A percentile compares a stretch with the other conserved stretches of the same genome.
These are phyloP conservation scores for Hydrozoanthus tunicans DNA, from an alignment of 64 coral and sea anemone genomes.

Conservation along the genomic window DNA sequence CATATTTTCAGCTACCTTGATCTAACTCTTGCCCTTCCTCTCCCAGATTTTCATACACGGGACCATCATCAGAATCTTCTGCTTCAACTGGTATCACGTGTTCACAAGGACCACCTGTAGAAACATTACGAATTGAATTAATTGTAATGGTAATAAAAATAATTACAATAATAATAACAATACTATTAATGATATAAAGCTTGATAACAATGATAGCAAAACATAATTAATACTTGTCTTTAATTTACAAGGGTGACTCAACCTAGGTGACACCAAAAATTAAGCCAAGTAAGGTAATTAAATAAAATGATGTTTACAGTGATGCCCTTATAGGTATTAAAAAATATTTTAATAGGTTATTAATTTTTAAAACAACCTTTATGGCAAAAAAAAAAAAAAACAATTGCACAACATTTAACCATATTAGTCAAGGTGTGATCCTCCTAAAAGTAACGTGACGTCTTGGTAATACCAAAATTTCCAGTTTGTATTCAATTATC, in stretches of 20 bases:
- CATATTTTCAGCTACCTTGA: background rate
- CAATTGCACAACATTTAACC: too few relatives aligned
- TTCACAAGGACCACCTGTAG: slow-evolving; percentile 36
- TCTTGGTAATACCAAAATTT: too few relatives aligned
- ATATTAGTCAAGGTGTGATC: too few relatives aligned
- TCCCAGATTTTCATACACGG: slow-evolving; percentile 17
- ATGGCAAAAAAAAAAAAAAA: too few relatives aligned
- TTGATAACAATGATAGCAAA: background rate
- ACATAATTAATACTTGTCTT: background rate
- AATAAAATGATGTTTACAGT: too few relatives aligned
- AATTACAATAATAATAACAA: background rate
- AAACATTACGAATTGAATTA: background rate
- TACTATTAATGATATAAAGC: background rate
- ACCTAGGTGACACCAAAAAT: too few relatives aligned
- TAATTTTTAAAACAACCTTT: too few relatives aligned
- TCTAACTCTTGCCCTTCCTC: background rate
- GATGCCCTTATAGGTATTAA: too few relatives aligned
- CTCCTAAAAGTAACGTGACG: too few relatives aligned
- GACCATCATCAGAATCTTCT: slow-evolving; percentile 22
- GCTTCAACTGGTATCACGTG: slow-evolving; percentile 20
- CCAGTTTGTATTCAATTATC: too few relatives aligned
- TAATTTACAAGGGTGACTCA: background rate
- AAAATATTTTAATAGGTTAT: too few relatives aligned
- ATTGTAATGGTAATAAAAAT: background rate
- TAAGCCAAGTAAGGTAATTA: too few relatives aligned